A percentile compares a stretch with the other conserved stretches of the same genome.
These are phyloP conservation scores for Ptilodon capucinus DNA, from an alignment of 2,888 invertebrate genomes.

Conservation along the genomic window DNA sequence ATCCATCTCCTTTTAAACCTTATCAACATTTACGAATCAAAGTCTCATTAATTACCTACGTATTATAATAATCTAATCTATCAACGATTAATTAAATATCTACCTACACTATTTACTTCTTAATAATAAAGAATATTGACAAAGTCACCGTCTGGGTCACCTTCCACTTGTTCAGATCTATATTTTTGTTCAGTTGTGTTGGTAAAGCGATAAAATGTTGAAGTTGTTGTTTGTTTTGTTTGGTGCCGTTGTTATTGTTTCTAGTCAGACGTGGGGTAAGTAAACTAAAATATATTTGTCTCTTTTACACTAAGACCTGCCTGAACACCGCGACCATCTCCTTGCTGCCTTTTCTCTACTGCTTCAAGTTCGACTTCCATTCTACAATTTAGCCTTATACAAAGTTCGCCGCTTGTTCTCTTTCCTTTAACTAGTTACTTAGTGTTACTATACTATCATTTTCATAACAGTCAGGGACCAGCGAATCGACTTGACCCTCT, in stretches of 20 bases:
- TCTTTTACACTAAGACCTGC: background rate
- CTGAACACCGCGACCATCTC: background rate
- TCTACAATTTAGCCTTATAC: too few species aligned
- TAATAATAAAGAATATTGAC: background rate
- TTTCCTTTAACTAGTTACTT: too few species aligned
- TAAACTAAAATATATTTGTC: background rate
- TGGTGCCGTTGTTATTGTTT: background rate
- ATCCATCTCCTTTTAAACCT: too few species aligned
- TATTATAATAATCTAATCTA: background rate
- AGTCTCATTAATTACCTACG: too few species aligned
- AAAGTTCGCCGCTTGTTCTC: too few species aligned
- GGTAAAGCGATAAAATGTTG: background rate
- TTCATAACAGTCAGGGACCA: too few species aligned
- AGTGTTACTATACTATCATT: too few species aligned
- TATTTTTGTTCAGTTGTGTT: background rate
- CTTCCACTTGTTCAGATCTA: background rate
- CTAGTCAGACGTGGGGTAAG: constrained; percentile 14
- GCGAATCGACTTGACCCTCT: too few species aligned
- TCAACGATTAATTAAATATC: background rate
- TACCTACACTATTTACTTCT: background rate
- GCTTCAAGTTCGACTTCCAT: too few species aligned
- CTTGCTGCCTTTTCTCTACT: background rate
- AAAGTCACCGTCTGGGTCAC: background rate
- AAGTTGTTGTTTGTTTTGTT: background rate
- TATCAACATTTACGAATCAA: too few species aligned